phyloP scores from a whole-genome alignment of 1,140 invertebrate genomes.

The Octopus sinensis region DNA sequence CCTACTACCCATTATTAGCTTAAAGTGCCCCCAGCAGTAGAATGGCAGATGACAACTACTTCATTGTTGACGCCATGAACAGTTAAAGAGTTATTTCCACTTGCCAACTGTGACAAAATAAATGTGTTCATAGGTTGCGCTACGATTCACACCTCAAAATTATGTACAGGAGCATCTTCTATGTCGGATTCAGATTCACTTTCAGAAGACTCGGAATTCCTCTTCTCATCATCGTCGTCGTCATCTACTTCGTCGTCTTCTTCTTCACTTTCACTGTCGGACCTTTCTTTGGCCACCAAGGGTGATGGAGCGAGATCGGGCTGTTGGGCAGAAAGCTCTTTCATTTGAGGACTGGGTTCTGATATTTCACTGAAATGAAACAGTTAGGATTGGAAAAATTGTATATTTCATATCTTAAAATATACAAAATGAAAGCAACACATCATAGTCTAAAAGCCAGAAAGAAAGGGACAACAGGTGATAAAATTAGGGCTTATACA shows the following conservation, averaged over 20 bases:
- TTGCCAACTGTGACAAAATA: slow-evolving; percentile 7
- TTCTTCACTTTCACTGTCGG: slow-evolving; percentile 11
- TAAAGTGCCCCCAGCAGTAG: too few relatives aligned
- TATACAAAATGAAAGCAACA: too few relatives aligned
- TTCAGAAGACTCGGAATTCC: slow-evolving; percentile 8
- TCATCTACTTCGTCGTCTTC: slow-evolving; percentile 2
- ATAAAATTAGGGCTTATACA: too few relatives aligned
- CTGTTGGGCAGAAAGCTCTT: neutral
- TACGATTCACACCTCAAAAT: slow-evolving; percentile 13
- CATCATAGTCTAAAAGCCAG: too few relatives aligned
- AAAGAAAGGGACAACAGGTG: too few relatives aligned
- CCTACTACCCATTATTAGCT: too few relatives aligned
- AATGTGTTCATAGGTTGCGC: neutral
- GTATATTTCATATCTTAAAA: too few relatives aligned
- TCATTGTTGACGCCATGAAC: neutral
- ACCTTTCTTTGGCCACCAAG: neutral
- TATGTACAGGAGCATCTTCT: slow-evolving; percentile 5
- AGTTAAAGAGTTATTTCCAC: slow-evolving; percentile 11
- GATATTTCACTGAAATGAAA: too few relatives aligned
- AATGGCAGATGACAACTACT: too few relatives aligned
- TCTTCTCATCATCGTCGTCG: neutral
- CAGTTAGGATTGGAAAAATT: too few relatives aligned
- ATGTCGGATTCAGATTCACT: slow-evolving; percentile 8
- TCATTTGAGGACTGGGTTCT: neutral
- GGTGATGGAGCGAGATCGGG: neutral